phyloP scores from a whole-genome alignment of 2,888 invertebrate genomes.

The Drosophila paramelanica region DNA sequence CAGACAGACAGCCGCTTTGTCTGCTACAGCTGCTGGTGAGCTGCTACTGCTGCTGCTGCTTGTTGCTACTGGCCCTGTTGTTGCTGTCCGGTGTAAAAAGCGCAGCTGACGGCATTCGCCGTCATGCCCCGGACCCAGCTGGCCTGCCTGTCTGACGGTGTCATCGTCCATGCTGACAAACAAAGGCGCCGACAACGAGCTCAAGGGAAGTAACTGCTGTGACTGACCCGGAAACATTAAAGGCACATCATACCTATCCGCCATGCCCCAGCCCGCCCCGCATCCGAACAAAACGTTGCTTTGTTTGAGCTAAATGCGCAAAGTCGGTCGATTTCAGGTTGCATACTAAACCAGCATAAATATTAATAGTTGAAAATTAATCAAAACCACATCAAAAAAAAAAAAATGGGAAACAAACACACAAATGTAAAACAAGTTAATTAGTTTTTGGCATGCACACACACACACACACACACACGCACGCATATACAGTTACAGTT shows the following conservation, averaged over 20 bases:
- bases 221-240: slow-evolving; percentile 80
- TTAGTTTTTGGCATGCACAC: slow-evolving; percentile 71
- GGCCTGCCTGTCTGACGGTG: slow-evolving; percentile 58
- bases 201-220: slow-evolving; percentile 80
- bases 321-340: slow-evolving; percentile 25
- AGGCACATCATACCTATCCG: slow-evolving; percentile 46
- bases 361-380: slow-evolving; percentile 76
- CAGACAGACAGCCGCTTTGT: slow-evolving; percentile 30
- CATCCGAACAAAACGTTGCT: slow-evolving; percentile 21
- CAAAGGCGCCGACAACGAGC: slow-evolving; percentile 78
- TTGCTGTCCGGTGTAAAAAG: slow-evolving; percentile 62
- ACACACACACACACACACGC: slow-evolving; percentile 35
- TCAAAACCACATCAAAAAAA: slow-evolving; percentile 53
- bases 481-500: slow-evolving; percentile 36
- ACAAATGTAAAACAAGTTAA: slow-evolving; percentile 69
- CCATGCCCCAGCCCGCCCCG: background rate
- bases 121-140: slow-evolving; percentile 36
- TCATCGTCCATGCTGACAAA: slow-evolving; percentile 79
- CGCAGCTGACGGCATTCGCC: slow-evolving; percentile 74
- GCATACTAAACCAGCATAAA: slow-evolving; percentile 63
- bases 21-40: slow-evolving; percentile 29
- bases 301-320: slow-evolving; percentile 62
- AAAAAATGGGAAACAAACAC: slow-evolving; percentile 24
- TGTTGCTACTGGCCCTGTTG: slow-evolving; percentile 17
- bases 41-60: slow-evolving; percentile 38